Evolutionary conservation across 2,888 invertebrate species (phyloP).

Genomic region (Fragum sueziense): DNA sequence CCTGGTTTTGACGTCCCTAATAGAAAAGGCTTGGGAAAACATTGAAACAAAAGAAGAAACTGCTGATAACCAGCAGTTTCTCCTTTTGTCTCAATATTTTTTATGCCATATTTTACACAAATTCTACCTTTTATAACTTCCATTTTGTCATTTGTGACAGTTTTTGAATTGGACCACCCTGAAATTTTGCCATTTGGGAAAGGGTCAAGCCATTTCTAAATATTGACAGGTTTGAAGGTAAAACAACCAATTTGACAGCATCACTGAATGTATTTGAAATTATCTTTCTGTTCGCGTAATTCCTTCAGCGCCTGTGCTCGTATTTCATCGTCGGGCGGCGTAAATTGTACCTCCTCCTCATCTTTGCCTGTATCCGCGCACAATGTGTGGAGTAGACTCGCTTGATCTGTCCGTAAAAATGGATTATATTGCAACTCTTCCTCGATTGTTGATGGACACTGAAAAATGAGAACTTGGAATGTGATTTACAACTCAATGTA

Average conservation of each 20-base stretch:
- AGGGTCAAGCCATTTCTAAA: not conserved
- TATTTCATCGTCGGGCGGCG: conserved; percentile 62
- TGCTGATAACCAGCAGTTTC: not conserved
- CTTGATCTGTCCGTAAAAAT: conserved; percentile 74
- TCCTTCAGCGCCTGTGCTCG: conserved; percentile 69
- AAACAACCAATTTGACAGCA: not conserved
- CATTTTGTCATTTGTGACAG: too few species aligned
- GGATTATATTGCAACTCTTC: conserved; percentile 79
- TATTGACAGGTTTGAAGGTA: not conserved
- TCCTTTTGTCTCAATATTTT: not conserved
- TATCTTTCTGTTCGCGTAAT: conserved; percentile 74
- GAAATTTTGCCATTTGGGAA: too few species aligned
- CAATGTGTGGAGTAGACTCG: conserved; percentile 63
- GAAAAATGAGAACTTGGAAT: conserved; percentile 4
- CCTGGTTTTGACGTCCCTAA: too few species aligned
- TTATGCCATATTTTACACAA: not conserved
- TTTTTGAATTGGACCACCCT: too few species aligned
- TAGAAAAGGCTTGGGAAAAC: too few species aligned
- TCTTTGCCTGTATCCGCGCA: conserved; percentile 55
- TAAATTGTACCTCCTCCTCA: conserved; percentile 54
- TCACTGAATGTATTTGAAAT: conserved; percentile 70
- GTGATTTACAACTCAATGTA: not conserved
- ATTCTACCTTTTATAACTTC: too few species aligned
- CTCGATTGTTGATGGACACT: conserved; percentile 77
- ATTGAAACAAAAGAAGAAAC: not conserved